These are phyloP conservation scores for Thunnus maccoyii DNA, from an alignment of 2,113 vertebrate species.

Conservation along the genomic window DNA sequence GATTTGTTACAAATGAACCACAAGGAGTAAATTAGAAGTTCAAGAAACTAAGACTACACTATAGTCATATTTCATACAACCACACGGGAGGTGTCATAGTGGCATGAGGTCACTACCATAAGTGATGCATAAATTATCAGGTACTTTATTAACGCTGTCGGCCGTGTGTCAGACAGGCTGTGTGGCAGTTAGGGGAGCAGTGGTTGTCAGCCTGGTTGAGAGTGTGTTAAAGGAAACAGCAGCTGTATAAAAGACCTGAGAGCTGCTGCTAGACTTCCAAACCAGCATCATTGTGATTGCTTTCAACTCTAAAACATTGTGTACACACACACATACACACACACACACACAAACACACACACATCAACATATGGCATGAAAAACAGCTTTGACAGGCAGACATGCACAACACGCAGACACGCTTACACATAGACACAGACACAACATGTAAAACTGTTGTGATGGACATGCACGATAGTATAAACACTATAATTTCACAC, in stretches of 20 bases:
- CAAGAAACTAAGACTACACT: too few relatives aligned
- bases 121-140: constrained; percentile 31
- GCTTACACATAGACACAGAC: neutral
- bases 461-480: neutral
- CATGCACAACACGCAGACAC: neutral
- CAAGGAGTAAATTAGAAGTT: too few relatives aligned
- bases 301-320: neutral
- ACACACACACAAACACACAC: too few relatives aligned
- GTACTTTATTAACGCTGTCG: constrained; percentile 14
- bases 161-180: constrained; percentile 16
- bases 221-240: neutral
- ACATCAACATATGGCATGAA: neutral
- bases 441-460: neutral
- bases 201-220: neutral
- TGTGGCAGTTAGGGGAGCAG: neutral
- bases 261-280: neutral
- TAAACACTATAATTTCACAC: too few relatives aligned
- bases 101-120: neutral
- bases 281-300: neutral
- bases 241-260: neutral
- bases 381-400: neutral
- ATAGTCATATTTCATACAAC: constrained; percentile 4
- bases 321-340: too few relatives aligned
- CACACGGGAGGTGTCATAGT: neutral
- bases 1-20: neutral